Base-by-base conservation (phyloP, 2,888 invertebrate species). In the Celastrina argiolus region DNA sequence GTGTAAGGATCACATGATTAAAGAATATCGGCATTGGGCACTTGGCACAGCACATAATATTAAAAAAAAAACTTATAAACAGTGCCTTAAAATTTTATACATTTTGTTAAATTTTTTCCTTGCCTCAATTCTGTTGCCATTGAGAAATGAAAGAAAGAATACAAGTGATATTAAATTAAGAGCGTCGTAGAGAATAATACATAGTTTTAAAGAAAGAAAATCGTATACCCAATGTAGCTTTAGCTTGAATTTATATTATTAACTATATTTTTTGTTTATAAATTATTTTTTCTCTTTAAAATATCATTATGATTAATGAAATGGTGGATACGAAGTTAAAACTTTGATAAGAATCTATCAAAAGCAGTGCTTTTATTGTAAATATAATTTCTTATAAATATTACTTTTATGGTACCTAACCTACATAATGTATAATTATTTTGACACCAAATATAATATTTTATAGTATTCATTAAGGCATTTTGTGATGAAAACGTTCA, bases 351-450 rank as follows among this genome's bases (percentile, higher is more conserved):
- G 36, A 51, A 51, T 51, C 22, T 51, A 51, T 26, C 10, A 26
- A 51, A 51, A 22, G 51, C 51, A 26, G 51, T 51, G 51, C 51
- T 51, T 22, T 14, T 22, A 26, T 8, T 7, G 51, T 51, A 51
- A 22, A 51, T 51, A 51, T 22, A 3, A 26, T 26, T 26, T 26
- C 22, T 51, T 51, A 51, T 51, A 22, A 51, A 12, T 26, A 51
- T 51, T 51, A 51, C 26, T 51, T 51, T 51, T 22, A 51, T 22
- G 51, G 51, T 51, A n/a, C n/a, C n/a, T n/a, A 51, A 51, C 22
- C 51, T 51, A 51, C 22, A 10, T 5, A 22, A 51, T 22, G 51
- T 22, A 51, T 22, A 51, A 51, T 22, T 51, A 45, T 51, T 51
- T 51, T 51, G 51, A 51, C 22, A 51, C 51, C 51, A 51, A 31